Evolutionary conservation across 2,113 vertebrate genomes (phyloP).

Genomic region (Telmatochromis sp.): DNA sequence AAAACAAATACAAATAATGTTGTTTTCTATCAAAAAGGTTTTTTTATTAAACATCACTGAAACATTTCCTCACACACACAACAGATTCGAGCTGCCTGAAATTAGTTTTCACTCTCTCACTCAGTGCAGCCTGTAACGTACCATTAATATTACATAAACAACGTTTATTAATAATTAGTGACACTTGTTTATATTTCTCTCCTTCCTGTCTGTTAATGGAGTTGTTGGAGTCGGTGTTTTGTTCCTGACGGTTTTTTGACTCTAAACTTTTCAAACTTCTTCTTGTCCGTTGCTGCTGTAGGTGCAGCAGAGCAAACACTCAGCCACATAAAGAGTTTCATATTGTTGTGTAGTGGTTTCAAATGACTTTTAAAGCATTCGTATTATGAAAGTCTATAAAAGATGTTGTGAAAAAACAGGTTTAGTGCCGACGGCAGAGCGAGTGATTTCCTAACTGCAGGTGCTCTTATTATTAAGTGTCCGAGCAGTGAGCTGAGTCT

Average conservation of each 20-base stretch:
- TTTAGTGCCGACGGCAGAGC: accelerated
- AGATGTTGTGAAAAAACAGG: neutral
- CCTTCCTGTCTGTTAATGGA: neutral
- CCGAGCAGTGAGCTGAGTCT: neutral
- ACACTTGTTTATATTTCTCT: neutral
- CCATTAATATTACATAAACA: neutral
- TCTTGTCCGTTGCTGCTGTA: neutral
- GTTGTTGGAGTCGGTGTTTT: neutral
- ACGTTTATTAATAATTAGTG: neutral
- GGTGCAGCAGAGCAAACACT: neutral
- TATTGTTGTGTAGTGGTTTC: neutral
- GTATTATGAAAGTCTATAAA: neutral
- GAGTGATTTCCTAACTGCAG: neutral
- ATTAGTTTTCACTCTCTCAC: neutral
- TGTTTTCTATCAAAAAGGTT: neutral
- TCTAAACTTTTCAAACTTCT: neutral
- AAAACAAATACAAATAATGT: neutral
- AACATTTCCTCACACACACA: neutral
- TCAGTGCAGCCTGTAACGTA: neutral
- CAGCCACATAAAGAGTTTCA: neutral
- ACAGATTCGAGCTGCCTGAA: neutral
- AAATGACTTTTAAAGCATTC: neutral
- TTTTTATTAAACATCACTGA: neutral
- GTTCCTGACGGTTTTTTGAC: neutral
- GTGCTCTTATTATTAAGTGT: neutral